Conservation (phyloP, 2,888 invertebrate genomes). For the Syrista parreyssii region DNA sequence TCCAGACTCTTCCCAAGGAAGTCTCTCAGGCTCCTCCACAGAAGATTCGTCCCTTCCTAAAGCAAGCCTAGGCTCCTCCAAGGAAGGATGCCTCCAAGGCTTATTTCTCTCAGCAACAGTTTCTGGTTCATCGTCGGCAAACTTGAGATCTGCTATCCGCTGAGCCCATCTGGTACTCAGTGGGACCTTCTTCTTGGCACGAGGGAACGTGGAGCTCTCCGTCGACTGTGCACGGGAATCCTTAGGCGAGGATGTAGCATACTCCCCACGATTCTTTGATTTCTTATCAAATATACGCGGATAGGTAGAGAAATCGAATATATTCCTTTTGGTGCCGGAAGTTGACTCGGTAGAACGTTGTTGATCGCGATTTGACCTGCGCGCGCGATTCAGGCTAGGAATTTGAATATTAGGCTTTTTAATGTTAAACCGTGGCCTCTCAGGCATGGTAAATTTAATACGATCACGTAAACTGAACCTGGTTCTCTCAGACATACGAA, state of each 20-base stretch:
- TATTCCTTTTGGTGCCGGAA: conserved; percentile 69
- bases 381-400: conserved; percentile 50
- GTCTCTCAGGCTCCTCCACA: conserved; percentile 27
- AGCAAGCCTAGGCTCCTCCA: conserved; percentile 57
- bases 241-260: conserved; percentile 69
- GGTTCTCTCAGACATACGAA: conserved; percentile 68
- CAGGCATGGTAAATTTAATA: conserved; percentile 74
- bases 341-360: conserved; percentile 69
- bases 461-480: conserved; percentile 71
- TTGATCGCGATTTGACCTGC: conserved; percentile 43
- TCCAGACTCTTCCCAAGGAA: conserved; percentile 38
- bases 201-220: conserved; percentile 76
- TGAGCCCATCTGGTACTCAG: conserved; percentile 69
- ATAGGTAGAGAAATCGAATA: conserved; percentile 82
- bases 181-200: conserved; percentile 68
- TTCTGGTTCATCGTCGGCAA: conserved; percentile 47
- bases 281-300: conserved; percentile 74
- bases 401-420: conserved; percentile 70
- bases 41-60: conserved; percentile 43
- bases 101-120: conserved; percentile 45
- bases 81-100: conserved; percentile 60
- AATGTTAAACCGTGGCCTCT: conserved; percentile 68
- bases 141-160: conserved; percentile 56
- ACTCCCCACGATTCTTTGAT: conserved; percentile 56
- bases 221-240: conserved; percentile 64